Evolutionary conservation across 1,140 invertebrate species (phyloP), one percentile per base, ranked within the genome.

Genomic region (Conus ventricosus): DNA sequence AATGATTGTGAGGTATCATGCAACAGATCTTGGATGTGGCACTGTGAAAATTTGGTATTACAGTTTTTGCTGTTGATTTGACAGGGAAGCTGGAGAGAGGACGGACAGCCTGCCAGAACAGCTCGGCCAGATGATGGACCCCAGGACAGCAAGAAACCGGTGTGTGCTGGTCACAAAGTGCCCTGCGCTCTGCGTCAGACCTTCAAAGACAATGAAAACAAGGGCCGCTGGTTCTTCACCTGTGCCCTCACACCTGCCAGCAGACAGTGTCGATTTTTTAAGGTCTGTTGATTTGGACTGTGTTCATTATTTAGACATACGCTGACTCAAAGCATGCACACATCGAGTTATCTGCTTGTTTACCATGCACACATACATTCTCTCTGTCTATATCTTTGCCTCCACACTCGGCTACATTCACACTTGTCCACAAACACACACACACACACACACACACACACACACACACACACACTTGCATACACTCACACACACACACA

Each of bases 231-330:
- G 90, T 94, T 94, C 88, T 94, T 93, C 87, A 89, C 89, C 17
- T 94, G 94, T 86, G 60, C 90, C 17, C n/a, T 92, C 3, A 85
- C 90, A n/a, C 91, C 92, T 75, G 51, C 84, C 54, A 80, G 71
- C 23, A 92, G 93, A n/a, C 90, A 93, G 84, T 94, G 94, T 88
- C 92, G 94, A 78, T 93, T 92, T 76, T 94, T 94, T 87, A 75
- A 94, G 92, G 93, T 92, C 83, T 57, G 25, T 67, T n/a, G 1
- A 20, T 13, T 8, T 60, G 57, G 39, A 39, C 39, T 39, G 39
- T 39, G 3, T 39, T 39, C 3, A 39, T 39, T 39, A 39, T 39
- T 39, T 3, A 39, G 0, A 39, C 39, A 39, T 39, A 39, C 39
- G 39, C 39, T 39, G 39, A 60, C 57, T 60, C 57, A 60, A 8